Conservation (phyloP, 2,113 vertebrate genomes). For the Kryptolebias marmoratus region DNA sequence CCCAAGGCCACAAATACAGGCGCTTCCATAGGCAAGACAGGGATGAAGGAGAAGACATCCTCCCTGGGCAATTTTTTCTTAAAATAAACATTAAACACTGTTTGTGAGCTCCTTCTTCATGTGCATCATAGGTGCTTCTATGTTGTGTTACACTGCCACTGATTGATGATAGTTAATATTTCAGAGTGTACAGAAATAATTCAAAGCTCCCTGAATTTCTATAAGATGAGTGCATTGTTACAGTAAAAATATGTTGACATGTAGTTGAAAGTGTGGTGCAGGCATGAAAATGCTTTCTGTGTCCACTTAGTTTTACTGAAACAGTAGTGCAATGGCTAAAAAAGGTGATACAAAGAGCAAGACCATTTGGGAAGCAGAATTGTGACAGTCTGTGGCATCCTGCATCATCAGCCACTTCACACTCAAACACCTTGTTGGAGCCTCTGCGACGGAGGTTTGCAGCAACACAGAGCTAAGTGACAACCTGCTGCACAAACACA, state of each 20-base stretch:
- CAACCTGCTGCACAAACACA: constrained; percentile 14
- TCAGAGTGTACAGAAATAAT: constrained; percentile 43
- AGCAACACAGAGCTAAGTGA: constrained; percentile 4
- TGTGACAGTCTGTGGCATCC: constrained; percentile 45
- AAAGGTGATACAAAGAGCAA: constrained; percentile 23
- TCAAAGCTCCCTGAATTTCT: constrained; percentile 44
- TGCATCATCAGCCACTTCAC: constrained; percentile 45
- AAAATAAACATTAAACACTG: constrained; percentile 66
- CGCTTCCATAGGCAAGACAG: constrained; percentile 43
- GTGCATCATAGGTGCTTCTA: constrained; percentile 23
- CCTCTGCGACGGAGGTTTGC: constrained; percentile 18
- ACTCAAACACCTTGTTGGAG: constrained; percentile 36
- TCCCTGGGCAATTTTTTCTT: constrained; percentile 50
- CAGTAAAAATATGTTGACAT: constrained; percentile 38
- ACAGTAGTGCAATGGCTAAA: neutral
- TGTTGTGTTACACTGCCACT: constrained; percentile 20
- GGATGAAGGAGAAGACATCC: constrained; percentile 60
- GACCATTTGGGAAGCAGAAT: constrained; percentile 37
- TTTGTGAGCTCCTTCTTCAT: constrained; percentile 38
- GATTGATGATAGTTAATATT: constrained; percentile 53
- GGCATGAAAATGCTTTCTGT: constrained; percentile 37
- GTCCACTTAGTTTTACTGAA: constrained; percentile 12
- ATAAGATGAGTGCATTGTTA: constrained; percentile 9
- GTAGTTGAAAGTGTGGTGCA: constrained; percentile 34
- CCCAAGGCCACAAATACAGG: constrained; percentile 54